These are phyloP conservation scores for Ips typographus DNA, from an alignment of 1,140 invertebrate genomes.

Conservation along the genomic window DNA sequence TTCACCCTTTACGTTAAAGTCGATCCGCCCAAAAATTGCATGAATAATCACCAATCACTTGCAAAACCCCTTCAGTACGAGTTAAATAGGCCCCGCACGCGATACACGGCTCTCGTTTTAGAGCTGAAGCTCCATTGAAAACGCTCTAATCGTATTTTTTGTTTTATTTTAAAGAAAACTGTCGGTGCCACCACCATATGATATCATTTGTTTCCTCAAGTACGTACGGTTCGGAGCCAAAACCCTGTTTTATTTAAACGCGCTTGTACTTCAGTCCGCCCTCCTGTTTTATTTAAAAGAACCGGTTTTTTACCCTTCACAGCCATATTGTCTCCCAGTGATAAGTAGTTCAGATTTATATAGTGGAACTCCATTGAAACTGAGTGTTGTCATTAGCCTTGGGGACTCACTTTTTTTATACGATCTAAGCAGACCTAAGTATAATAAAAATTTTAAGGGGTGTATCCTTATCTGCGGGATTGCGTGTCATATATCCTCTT, in stretches of 20 bases:
- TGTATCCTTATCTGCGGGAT: background rate
- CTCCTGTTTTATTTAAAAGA: constrained; percentile 1
- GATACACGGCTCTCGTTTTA: constrained; percentile 4
- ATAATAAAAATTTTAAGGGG: no score
- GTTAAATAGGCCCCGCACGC: background rate
- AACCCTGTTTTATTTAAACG: constrained; percentile 10
- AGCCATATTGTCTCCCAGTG: no score
- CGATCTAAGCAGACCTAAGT: no score
- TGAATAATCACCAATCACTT: constrained; percentile 1
- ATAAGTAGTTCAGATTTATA: no score
- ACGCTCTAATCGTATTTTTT: constrained; percentile 10
- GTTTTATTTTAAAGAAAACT: constrained; percentile 13
- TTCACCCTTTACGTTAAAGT: no score
- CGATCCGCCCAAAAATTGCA: constrained; percentile 5
- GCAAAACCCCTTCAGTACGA: background rate
- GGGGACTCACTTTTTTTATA: no score
- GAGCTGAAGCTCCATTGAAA: constrained; percentile 4
- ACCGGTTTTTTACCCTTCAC: background rate
- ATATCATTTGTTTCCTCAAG: constrained; percentile 9
- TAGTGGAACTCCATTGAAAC: no score
- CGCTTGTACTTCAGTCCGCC: background rate
- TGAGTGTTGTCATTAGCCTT: no score
- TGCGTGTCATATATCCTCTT: constrained; percentile 1
- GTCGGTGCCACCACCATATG: constrained; percentile 8
- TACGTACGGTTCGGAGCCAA: constrained; percentile 1